Percentiles rank a stretch among this genome's conserved stretches.
Conservation (phyloP, 2,113 vertebrate genomes). For the Corythaeola cristata region DNA sequence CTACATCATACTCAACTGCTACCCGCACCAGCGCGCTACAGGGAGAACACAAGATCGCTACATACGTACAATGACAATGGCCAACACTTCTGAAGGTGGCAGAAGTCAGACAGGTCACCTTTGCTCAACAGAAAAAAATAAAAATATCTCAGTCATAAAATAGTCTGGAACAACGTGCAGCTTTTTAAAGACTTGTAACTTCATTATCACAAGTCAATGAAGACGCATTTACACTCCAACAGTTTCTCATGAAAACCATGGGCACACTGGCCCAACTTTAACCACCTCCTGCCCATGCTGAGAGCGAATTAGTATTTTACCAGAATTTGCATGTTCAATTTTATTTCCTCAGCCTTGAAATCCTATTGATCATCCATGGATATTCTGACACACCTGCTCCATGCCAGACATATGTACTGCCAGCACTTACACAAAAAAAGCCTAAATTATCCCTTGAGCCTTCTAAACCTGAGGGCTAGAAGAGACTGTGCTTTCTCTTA, state of each 20-base stretch:
- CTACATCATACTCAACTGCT: background rate
- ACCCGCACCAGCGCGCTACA: background rate
- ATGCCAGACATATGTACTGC: background rate
- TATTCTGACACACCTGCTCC: background rate
- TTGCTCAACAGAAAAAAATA: background rate
- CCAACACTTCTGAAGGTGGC: background rate
- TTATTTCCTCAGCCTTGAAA: background rate
- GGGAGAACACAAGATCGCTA: background rate
- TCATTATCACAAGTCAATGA: background rate
- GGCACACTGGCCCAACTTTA: background rate
- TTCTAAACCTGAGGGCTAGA: background rate
- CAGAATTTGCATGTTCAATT: background rate
- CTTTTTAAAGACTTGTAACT: background rate
- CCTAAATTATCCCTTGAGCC: background rate
- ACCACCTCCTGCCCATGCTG: fast-evolving
- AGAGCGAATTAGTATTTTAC: background rate
- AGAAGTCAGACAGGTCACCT: background rate
- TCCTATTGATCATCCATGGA: background rate
- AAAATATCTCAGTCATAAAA: background rate
- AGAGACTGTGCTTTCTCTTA: background rate
- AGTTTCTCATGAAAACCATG: background rate
- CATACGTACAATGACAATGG: fast-evolving
- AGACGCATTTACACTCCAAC: background rate
- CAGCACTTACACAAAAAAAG: background rate
- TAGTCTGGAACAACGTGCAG: background rate